Evolutionary conservation across 2,888 invertebrate species (phyloP), one percentile per base, ranked within the genome.

Genomic region (Hemaris fuciformis): DNA sequence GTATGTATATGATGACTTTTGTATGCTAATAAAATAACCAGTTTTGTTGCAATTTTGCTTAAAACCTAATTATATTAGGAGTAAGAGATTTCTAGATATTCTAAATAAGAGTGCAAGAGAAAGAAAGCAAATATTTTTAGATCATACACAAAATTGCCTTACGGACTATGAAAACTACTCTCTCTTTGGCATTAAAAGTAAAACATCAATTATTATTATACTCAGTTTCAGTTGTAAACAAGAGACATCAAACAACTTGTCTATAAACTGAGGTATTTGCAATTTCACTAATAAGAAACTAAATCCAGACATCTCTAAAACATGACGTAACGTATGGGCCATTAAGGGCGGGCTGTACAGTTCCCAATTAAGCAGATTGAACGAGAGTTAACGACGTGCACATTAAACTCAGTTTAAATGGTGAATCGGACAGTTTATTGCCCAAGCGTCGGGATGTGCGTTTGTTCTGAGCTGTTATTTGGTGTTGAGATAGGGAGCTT

Each of bases 291-390:
- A 69, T 68, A 65, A 68, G 67, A 67, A 64, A 68, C 69, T 75
- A 75, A 76, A 66, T 68, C 63, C 66, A 65, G 61, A 58, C 64
- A 64, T 67, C 63, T 65, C 65, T n/a, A n/a, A n/a, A 61, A 57
- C 64, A 72, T 70, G 70, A 66, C 67, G 73, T 77, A 78, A 80
- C 79, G 77, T 77, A 80, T 76, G 71, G 72, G 68, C 77, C 74
- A 76, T 84, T 84, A 86, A 86, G 79, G 77, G 74, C 80, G 77
- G 79, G 79, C 79, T 77, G 78, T 80, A 84, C 88, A 83, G 81
- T 87, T 88, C 85, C 84, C 89, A 89, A 89, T 89, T 89, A 89
- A 89, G 87, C 89, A 88, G 89, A 89, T 89, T 89, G 89, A 85
- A 83, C 80, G 70, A 56, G 80, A 84, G 87, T 88, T 87, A 85